A percentile compares a stretch with the other conserved stretches of the same genome.
These are phyloP conservation scores for Sporophila hypoxantha DNA, from an alignment of 2,113 vertebrate genomes.

Conservation along the genomic window DNA sequence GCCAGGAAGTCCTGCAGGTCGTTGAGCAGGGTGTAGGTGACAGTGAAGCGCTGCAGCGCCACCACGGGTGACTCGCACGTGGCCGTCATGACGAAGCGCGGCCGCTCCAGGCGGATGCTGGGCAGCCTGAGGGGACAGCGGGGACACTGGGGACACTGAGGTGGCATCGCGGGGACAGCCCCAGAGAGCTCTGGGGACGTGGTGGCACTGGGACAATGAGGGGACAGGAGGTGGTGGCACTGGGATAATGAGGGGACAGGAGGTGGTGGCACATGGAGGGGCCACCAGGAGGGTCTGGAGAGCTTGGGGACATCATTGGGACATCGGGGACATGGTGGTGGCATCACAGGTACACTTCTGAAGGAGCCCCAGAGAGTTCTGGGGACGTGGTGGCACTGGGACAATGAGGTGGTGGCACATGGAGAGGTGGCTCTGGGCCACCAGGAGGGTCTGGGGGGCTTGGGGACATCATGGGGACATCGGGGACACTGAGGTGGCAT, in stretches of 20 bases:
- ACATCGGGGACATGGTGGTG: too few relatives aligned
- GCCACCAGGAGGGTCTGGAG: too few relatives aligned
- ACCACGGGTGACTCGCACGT: slow-evolving; percentile 82
- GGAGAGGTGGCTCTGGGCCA: too few relatives aligned
- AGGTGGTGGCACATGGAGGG: too few relatives aligned
- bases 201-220: neutral
- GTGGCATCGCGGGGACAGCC: neutral
- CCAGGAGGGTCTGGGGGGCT: too few relatives aligned
- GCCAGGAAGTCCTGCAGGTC: slow-evolving; percentile 82
- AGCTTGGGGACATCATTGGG: neutral
- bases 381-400: too few relatives aligned
- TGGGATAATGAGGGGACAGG: neutral
- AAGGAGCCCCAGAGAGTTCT: too few relatives aligned
- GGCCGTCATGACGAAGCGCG: slow-evolving; percentile 89
- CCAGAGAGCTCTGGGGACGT: neutral
- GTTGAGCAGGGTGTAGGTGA: slow-evolving; percentile 90
- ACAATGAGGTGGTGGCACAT: too few relatives aligned
- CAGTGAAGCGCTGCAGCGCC: slow-evolving; percentile 81
- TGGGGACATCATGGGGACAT: neutral
- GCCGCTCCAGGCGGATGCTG: slow-evolving; percentile 85
- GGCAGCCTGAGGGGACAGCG: slow-evolving; percentile 68
- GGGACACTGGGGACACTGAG: fast-evolving
- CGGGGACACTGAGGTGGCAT: fast-evolving
- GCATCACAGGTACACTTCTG: too few relatives aligned
- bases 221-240: too few relatives aligned